Percentiles rank a stretch among this genome's conserved stretches.
Conservation (phyloP, 2,113 vertebrate species). For the Phoenicopterus ruber region DNA sequence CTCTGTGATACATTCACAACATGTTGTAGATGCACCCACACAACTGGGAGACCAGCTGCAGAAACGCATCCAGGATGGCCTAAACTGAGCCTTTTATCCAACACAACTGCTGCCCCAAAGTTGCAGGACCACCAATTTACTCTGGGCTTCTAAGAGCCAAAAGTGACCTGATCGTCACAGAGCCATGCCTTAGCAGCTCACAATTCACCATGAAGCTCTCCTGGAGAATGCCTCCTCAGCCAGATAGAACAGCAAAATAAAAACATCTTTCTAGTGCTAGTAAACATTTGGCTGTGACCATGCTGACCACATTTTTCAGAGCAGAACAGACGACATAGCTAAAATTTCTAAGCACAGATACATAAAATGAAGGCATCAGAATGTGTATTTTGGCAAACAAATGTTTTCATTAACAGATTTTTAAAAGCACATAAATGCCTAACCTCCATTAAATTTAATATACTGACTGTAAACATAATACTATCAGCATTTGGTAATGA, state of each 20-base stretch:
- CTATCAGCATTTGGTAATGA: background rate
- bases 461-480: background rate
- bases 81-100: background rate
- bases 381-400: background rate
- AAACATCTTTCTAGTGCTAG: background rate
- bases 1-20: background rate
- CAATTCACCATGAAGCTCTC: background rate
- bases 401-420: background rate
- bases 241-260: background rate
- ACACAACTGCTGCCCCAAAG: background rate
- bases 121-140: background rate
- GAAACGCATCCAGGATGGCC: background rate
- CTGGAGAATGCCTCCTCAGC: background rate
- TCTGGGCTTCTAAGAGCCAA: background rate
- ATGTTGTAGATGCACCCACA: background rate
- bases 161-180: background rate
- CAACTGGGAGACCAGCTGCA: background rate
- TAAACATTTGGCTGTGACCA: background rate
- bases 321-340: background rate
- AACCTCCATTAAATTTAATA: background rate
- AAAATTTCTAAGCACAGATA: background rate
- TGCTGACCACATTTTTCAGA: background rate
- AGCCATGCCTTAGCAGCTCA: background rate
- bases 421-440: background rate
- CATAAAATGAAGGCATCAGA: background rate